Evolutionary conservation across 2,113 vertebrate species (phyloP), one percentile per base, ranked within the genome.

Genomic region (Oceanodroma tethys): DNA sequence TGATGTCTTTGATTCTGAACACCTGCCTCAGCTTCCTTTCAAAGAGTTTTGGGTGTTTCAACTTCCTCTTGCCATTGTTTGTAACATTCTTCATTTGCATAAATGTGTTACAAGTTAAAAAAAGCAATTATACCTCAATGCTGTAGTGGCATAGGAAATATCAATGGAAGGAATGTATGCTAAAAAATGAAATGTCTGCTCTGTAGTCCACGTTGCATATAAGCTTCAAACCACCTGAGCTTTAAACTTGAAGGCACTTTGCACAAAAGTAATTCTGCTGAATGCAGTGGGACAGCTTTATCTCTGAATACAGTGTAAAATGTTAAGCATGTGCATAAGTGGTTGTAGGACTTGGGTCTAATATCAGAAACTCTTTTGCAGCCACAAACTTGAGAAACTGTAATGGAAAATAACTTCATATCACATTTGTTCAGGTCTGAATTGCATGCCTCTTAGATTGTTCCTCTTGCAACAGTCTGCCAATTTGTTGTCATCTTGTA

Each of bases 401-500:
- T 62, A 58, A 75, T 40, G 40, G 78, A 94, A 96, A 85, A 62
- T 52, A 71, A 42, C 30, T 88, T 95, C 45, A 8, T 26, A 74
- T 93, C 38, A 58, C 58, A 55, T 94, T 92, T 55, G 17, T 42
- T 84, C 73, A 34, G 63, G 56, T 95, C 90, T 91, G 86, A 93
- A 95, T 96, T 76, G 62, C 76, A 81, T 86, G 76, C 55, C 55
- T 79, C 94, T 95, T 80, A 62, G 78, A 86, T 73, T 95, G 71
- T 59, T 86, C 85, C 71, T 88, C 60, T 90, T 42, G 34, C 25
- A 92, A 92, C 29, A 56, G 53, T 88, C 78, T 86, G 62, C 55
- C 94, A 93, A 91, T 89, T 96, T 70, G 15, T 92, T 95, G 94
- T 97, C 95, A 85, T 88, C 78, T 96, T 91, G 80, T 66, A 72